Conservation (phyloP, 2,888 invertebrate species). For the Asteroscopus sphinx region DNA sequence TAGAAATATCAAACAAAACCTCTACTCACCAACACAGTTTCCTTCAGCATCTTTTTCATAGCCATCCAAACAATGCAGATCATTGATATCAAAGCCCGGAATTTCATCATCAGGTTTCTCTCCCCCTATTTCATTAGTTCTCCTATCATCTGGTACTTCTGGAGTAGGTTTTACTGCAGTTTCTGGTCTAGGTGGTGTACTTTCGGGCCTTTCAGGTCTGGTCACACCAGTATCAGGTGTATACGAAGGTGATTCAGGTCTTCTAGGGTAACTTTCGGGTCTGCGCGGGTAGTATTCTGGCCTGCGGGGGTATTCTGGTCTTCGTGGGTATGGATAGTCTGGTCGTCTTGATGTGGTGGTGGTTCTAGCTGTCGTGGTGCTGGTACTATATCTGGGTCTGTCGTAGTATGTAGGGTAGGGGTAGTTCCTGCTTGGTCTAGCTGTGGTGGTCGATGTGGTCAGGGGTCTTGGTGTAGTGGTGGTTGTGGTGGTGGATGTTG, state of each 20-base stretch:
- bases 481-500: too few species aligned
- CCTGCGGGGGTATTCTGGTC: slow-evolving; percentile 48
- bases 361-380: slow-evolving; percentile 39
- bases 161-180: slow-evolving; percentile 20
- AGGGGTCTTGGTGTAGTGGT: too few species aligned
- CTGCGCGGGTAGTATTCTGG: slow-evolving; percentile 42
- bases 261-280: slow-evolving; percentile 41
- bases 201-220: slow-evolving; percentile 28
- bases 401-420: slow-evolving; percentile 44
- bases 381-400: slow-evolving; percentile 1
- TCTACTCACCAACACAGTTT: slow-evolving; percentile 89
- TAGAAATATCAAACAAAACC: not conserved
- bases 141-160: slow-evolving; percentile 45
- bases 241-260: slow-evolving; percentile 37
- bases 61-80: slow-evolving; percentile 85
- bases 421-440: slow-evolving; percentile 41
- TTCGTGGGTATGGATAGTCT: slow-evolving; percentile 46
- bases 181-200: slow-evolving; percentile 16
- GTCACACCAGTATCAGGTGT: slow-evolving; percentile 37
- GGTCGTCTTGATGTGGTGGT: slow-evolving; percentile 45
- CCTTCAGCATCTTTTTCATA: slow-evolving; percentile 88
- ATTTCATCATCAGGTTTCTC: slow-evolving; percentile 33
- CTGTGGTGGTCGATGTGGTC: slow-evolving; percentile 48
- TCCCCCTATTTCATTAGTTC: slow-evolving; percentile 58
- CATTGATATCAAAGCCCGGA: slow-evolving; percentile 68